Base-by-base conservation (phyloP, 2,888 invertebrate species). In the Lithodes maja region DNA sequence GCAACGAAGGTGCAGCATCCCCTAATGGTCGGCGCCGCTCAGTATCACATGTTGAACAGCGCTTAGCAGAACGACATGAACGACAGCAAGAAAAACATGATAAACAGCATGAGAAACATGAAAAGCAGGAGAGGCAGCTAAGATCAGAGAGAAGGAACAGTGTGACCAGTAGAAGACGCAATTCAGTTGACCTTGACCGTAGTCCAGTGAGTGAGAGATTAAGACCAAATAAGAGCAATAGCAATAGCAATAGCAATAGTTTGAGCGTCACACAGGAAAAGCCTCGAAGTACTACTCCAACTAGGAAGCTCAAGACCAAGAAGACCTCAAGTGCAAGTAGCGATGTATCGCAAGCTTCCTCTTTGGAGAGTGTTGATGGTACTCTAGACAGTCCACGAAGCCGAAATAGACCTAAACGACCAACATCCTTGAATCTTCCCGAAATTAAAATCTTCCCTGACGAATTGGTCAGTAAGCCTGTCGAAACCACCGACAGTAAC, bases 331-430 rank as follows among this genome's bases (percentile, higher is more conserved):
- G 81, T 52, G 83, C 69, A 54, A 87, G 87, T n/a, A 90, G 90
- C 75, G 91, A 90, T 33, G 86, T 91, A 15, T 91, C 91, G 17
- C 87, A 91, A 71, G 87, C 91, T n/a, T 91, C 91, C 33, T 91
- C 91, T 54, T 81, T 86, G 68, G 91, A 91, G 61, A 91, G 91
- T 50, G 91, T 91, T 7, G 83, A 87, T 50, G 89, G 87, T 7
- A 87, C 79, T 33, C 74, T 90, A n/a, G 90, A 90, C 54, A 61
- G 61, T 12, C 61, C 61, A 61, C 61, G 61, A 61, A 54, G 61
- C 3, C 75, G 54, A 49, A n/a, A 79, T 2, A 82, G 71, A 49
- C 87, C 82, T 1, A 81, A 83, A 49, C 61, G 90, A 3, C 87
- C 87, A 3, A 88, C 86, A 3, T 54, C 86, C 3, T 69, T 90